A percentile compares a stretch with the other conserved stretches of the same genome.
Evolutionary conservation across 2,797 vertebrate species (phyloP).

Genomic region (Orientallactaga sibirica): DNA sequence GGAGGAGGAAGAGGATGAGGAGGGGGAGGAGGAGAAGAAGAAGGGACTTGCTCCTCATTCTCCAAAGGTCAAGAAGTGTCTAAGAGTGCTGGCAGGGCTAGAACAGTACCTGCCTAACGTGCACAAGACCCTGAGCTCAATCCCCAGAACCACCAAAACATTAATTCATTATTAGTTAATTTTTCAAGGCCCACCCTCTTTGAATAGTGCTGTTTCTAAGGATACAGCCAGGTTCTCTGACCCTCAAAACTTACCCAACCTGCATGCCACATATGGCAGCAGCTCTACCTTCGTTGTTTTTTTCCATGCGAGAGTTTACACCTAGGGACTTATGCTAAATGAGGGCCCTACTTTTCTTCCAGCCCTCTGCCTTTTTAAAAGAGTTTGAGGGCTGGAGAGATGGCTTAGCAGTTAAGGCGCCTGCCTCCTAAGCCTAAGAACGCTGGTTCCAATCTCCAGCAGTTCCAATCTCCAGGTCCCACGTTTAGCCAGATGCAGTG

Average conservation of each 20-base stretch:
- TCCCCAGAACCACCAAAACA: not conserved
- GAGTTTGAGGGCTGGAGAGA: not conserved
- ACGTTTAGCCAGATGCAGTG: too few species aligned
- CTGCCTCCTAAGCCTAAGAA: too few species aligned
- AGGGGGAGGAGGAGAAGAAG: not conserved
- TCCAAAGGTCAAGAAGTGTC: not conserved
- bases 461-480: too few species aligned
- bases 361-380: not conserved
- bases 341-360: not conserved
- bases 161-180: too few species aligned
- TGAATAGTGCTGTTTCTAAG: slow-evolving; percentile 23
- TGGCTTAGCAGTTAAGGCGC: too few species aligned
- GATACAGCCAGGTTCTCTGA: not conserved
- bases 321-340: not conserved
- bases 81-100: not conserved
- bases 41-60: not conserved
- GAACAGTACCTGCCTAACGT: not conserved
- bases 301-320: not conserved
- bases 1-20: not conserved
- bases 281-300: not conserved
- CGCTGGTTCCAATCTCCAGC: too few species aligned
- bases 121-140: not conserved
- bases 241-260: not conserved
- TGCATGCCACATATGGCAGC: not conserved
- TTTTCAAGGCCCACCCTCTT: not conserved